A percentile compares a stretch with the other conserved stretches of the same genome.
phyloP scores from a whole-genome alignment of 1,140 invertebrate genomes.

The Hyposmocoma kahamanoa region DNA sequence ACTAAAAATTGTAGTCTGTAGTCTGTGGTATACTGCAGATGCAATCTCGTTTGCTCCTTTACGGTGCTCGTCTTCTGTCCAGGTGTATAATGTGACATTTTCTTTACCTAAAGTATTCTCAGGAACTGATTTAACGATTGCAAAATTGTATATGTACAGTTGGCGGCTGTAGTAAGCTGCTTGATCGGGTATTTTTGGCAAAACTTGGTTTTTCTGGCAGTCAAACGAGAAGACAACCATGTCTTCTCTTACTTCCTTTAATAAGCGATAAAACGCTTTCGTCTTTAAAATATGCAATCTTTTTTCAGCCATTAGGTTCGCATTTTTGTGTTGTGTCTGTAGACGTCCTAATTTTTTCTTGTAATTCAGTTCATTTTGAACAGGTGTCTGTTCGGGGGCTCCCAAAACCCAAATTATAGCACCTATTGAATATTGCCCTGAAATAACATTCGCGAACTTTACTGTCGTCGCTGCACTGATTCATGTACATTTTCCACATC shows the following conservation, averaged over 20 bases:
- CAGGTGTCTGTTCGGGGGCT: conserved; percentile 22
- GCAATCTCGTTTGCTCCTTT: conserved; percentile 39
- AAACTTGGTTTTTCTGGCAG: no score
- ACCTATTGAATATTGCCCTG: no score
- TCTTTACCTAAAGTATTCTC: conserved; percentile 14
- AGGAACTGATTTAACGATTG: conserved; percentile 12
- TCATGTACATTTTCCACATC: no score
- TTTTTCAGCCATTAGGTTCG: conserved; percentile 15
- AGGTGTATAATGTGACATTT: conserved; percentile 27
- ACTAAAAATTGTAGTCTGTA: conserved; percentile 2
- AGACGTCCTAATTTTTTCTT: conserved; percentile 15
- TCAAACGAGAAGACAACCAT: no score
- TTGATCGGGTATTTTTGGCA: no score
- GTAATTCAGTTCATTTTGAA: conserved; percentile 21
- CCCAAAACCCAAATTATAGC: conserved; percentile 27
- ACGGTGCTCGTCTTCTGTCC: conserved; percentile 28
- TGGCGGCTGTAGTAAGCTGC: no score
- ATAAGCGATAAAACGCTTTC: no score
- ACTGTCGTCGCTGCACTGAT: no score
- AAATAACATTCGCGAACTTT: no score
- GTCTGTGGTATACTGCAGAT: conserved; percentile 25
- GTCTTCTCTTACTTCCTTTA: no score
- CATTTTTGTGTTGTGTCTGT: conserved; percentile 15
- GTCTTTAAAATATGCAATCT: no score
- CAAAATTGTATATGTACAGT: no score